Conservation (phyloP, 2,113 vertebrate species). For the Ceyx melanurus region DNA sequence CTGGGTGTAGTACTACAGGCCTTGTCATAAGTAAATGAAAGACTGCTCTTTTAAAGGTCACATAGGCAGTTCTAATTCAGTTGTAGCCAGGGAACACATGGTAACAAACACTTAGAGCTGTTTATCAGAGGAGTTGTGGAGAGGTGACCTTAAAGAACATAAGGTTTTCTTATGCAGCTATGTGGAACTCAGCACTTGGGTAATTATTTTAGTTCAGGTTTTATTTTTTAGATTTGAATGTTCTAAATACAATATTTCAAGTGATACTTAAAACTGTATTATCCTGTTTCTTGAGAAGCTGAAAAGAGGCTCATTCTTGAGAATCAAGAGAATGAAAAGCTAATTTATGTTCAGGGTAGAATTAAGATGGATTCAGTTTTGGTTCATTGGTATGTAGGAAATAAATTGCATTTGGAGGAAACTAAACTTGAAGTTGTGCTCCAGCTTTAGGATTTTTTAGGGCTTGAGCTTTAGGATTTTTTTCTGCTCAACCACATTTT, state of each 20-base stretch:
- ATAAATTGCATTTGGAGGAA: background rate
- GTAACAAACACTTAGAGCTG: background rate
- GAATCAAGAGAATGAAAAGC: background rate
- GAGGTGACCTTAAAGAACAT: background rate
- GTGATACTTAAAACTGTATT: background rate
- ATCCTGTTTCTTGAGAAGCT: background rate
- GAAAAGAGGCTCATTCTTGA: background rate
- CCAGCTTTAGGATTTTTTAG: background rate
- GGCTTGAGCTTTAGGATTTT: background rate
- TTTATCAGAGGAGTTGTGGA: background rate
- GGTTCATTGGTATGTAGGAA: background rate
- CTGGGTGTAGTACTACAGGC: background rate
- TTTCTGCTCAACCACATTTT: background rate
- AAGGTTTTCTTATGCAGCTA: background rate
- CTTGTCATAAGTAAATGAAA: background rate
- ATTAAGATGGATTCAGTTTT: background rate
- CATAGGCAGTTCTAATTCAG: background rate
- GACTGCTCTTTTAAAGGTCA: background rate
- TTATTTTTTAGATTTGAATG: background rate
- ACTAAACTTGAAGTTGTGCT: background rate
- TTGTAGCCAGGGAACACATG: background rate
- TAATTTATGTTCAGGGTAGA: background rate
- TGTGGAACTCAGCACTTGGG: background rate
- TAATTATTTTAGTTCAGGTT: background rate
- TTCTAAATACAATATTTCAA: background rate